Evolutionary conservation across 2,113 vertebrate species (phyloP), one percentile per base, ranked within the genome.

Genomic region (Solea senegalensis): DNA sequence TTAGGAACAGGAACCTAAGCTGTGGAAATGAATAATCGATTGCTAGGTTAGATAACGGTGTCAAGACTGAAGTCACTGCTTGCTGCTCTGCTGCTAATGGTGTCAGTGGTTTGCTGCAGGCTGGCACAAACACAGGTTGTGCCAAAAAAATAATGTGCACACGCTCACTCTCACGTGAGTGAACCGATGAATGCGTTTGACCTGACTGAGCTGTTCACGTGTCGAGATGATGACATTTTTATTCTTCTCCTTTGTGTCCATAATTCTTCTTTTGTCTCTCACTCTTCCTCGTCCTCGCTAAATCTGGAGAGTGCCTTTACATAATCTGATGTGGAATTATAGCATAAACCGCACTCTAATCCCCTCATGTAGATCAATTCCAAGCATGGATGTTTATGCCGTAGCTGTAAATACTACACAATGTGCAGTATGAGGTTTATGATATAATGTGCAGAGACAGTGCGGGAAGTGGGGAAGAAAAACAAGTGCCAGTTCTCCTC

Each of bases 251-350:
- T 40, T 5, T 34, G 51, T 72, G 58, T 54, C 50, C 55, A 69
- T 58, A 46, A 69, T 50, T 72, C 76, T 54, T 6, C 34, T 57
- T 27, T 65, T n/a, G 43, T 65, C 26, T 12, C 21, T 78, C 57
- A 34, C 3, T 44, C 43, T 69, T 69, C 11, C 49, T 80, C 57
- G 70, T 61, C 58, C 16, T n/a, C 8, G 57, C 27, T 77, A 83
- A 74, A 83, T 87, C 72, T 81, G 72, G 61, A 80, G 59, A 88
- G 79, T 53, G 65, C 34, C 57, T 16, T 87, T 78, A 81, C 27
- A 69, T 87, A 87, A 90, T 81, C 61, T 68, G 54, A 68, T 65
- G 72, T 72, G 78, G 81, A 65, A 74, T 85, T 80, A 80, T 72
- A 80, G 43, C 67, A 67, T 78, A 72, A 87, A 72, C 65, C 68